Percentiles rank a stretch among this genome's conserved stretches.
phyloP scores from a whole-genome alignment of 2,797 vertebrate species.

The Neopelma chrysocephalum region DNA sequence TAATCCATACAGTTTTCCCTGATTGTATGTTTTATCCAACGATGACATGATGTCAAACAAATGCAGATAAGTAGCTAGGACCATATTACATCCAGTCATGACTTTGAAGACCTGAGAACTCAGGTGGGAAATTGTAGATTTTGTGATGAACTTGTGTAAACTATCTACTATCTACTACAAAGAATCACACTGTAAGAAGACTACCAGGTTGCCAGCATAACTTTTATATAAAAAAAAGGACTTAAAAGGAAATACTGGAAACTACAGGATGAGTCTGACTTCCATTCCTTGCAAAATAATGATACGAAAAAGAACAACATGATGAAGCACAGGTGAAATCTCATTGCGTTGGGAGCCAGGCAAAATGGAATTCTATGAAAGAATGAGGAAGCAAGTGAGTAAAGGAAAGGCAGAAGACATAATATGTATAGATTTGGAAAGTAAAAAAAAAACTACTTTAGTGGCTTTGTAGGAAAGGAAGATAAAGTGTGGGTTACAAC shows the following conservation, averaged over 20 bases:
- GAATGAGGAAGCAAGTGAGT: background rate
- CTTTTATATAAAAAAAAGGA: background rate
- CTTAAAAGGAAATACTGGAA: background rate
- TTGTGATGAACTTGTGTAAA: background rate
- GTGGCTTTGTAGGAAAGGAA: background rate
- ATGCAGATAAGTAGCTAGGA: background rate
- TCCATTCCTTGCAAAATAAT: background rate
- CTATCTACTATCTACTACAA: background rate
- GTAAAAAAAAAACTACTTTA: background rate
- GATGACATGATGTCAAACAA: background rate
- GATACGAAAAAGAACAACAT: background rate
- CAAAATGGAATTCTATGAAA: background rate
- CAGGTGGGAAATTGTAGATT: background rate
- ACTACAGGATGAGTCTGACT: background rate
- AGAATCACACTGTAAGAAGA: background rate
- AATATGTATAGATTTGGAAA: background rate
- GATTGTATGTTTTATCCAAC: background rate
- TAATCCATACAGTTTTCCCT: background rate
- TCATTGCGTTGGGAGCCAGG: background rate
- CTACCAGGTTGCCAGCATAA: background rate
- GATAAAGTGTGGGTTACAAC: background rate
- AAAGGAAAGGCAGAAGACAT: background rate
- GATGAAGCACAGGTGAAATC: background rate
- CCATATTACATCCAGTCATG: background rate
- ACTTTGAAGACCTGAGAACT: background rate